Percentiles rank a stretch among this genome's conserved stretches.
phyloP scores from a whole-genome alignment of 2,797 vertebrate species.

The Sciaenops ocellatus region DNA sequence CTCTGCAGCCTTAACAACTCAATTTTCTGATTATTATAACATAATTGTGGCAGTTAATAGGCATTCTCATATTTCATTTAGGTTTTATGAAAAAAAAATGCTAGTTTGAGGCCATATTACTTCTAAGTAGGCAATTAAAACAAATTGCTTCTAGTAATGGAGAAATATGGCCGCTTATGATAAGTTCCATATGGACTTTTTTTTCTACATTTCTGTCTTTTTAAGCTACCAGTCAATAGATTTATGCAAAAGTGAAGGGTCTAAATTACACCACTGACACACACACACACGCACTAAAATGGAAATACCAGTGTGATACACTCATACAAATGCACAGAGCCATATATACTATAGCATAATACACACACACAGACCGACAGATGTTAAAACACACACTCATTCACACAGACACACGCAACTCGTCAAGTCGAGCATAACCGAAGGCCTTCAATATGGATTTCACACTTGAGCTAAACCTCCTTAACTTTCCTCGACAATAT shows the following conservation, averaged over 20 bases:
- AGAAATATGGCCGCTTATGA: conserved; percentile 70
- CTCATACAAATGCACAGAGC: conserved; percentile 19
- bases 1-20: conserved; percentile 64
- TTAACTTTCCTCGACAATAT: conserved; percentile 69
- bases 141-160: conserved; percentile 76
- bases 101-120: conserved; percentile 75
- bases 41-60: conserved; percentile 72
- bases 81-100: conserved; percentile 52
- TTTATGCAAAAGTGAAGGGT: conserved; percentile 38
- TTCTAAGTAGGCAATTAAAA: conserved; percentile 82
- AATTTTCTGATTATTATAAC: conserved; percentile 78
- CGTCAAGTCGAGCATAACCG: conserved; percentile 54
- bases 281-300: conserved; percentile 43
- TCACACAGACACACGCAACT: conserved; percentile 26
- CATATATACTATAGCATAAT: conserved; percentile 22
- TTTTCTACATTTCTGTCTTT: conserved; percentile 51
- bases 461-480: conserved; percentile 74
- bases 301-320: conserved; percentile 44
- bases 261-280: conserved; percentile 52
- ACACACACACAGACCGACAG: not conserved
- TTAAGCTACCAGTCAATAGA: conserved; percentile 55
- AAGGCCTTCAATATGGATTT: conserved; percentile 75
- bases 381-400: conserved; percentile 26
- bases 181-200: conserved; percentile 79
- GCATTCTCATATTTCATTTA: conserved; percentile 77